phyloP scores from a whole-genome alignment of 2,113 vertebrate species.

The Antechinus stuartii region DNA sequence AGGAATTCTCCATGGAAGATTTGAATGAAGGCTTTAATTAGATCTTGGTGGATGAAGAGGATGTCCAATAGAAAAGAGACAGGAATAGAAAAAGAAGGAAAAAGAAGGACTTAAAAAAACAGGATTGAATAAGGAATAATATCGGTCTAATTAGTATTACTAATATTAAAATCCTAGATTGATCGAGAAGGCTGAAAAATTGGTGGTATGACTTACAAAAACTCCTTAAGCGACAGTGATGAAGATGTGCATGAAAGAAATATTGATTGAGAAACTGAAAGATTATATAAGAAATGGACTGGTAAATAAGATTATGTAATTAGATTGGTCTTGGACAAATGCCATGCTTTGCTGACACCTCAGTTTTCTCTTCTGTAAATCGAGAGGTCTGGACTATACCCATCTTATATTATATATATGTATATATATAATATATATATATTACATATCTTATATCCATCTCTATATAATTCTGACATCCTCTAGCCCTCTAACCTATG shows the following conservation, averaged over 20 bases:
- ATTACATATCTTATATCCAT: not conserved
- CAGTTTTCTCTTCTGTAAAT: not conserved
- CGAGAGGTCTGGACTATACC: not conserved
- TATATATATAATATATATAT: too few relatives aligned
- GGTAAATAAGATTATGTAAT: not conserved
- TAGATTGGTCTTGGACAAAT: not conserved
- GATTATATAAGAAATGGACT: not conserved
- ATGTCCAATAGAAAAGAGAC: not conserved
- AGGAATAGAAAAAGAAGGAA: not conserved
- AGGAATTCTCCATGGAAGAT: slow-evolving; percentile 4
- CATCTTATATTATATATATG: not conserved
- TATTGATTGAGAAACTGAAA: not conserved
- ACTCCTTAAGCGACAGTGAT: not conserved
- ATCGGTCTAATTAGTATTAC: not conserved
- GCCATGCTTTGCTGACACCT: not conserved
- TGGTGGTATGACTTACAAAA: not conserved
- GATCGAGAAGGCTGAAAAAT: not conserved
- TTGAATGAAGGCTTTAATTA: not conserved
- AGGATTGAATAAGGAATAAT: not conserved
- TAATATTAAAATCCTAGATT: not conserved
- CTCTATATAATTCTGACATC: not conserved
- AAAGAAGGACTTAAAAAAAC: not conserved
- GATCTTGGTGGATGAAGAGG: not conserved
- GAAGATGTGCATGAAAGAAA: not conserved
- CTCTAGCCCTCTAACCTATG: not conserved